Evolutionary conservation across 2,888 invertebrate species (phyloP), one percentile per base, ranked within the genome.

Genomic region (Strigamia transsilvanica): DNA sequence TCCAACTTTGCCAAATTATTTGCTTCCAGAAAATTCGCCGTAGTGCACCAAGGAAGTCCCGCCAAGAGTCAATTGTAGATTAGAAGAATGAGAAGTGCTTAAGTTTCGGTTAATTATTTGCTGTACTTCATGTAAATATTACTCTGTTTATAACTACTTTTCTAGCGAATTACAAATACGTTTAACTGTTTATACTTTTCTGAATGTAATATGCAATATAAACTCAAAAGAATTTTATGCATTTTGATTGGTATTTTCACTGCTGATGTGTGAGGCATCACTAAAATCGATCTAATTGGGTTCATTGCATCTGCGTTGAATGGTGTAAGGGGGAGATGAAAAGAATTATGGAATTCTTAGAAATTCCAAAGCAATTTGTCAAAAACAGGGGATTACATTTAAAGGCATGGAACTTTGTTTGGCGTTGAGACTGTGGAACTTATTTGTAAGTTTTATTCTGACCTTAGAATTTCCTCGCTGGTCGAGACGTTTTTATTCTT

Each of bases 41-140:
- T 27, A 27, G 2, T 56, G 56, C 18, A 18, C 56, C 46, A 15
- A 46, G n/a, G n/a, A 46, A 46, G n/a, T n/a, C 46, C 15, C 15
- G 9, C 18, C 4, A 56, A 56, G 56, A 56, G 18, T 21, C 56
- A 18, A 56, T 21, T n/a, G 18, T n/a, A 56, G 21, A 56, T 18
- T 56, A 56, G 46, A 13, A 46, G 12, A 46, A 46, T 46, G n/a
- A 46, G 46, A 46, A 15, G 46, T 46, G 15, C 15, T 56, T 18
- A n/a, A 56, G 3, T 56, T 56, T 56, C 18, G 56, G 56, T 56
- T n/a, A 56, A 56, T 38, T 38, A n/a, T n/a, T 46, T 46, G n/a
- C 1, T 15, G 46, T 46, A 46, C 18, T 21, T 56, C 56, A n/a
- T 56, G 56, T 56, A 56, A 56, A 56, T 56, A 56, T 56, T 56